Conservation (phyloP, 2,797 vertebrate species). For the Lagodon rhomboides region DNA sequence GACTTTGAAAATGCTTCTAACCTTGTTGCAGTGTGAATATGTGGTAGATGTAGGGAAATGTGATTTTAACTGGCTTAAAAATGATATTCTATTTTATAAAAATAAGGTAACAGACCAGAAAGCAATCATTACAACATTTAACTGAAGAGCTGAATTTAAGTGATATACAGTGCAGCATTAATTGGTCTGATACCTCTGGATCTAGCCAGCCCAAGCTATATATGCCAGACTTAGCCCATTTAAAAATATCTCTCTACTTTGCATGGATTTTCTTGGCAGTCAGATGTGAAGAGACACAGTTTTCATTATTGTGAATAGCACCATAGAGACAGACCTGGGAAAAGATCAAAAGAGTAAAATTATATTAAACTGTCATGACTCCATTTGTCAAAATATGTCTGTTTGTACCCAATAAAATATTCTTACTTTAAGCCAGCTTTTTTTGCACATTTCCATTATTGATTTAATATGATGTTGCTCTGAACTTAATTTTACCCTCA, state of each 20-base stretch:
- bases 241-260: slow-evolving; percentile 51
- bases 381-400: slow-evolving; percentile 57
- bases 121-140: neutral
- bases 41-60: neutral
- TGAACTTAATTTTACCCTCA: slow-evolving; percentile 65
- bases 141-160: slow-evolving; percentile 12
- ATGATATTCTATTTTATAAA: neutral
- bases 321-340: slow-evolving; percentile 46
- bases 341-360: slow-evolving; percentile 61
- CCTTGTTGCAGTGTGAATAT: neutral
- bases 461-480: slow-evolving; percentile 57
- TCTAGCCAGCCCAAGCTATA: slow-evolving; percentile 18
- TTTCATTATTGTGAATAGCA: slow-evolving; percentile 54
- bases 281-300: slow-evolving; percentile 54
- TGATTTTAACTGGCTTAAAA: neutral
- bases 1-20: neutral
- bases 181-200: slow-evolving; percentile 34
- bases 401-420: slow-evolving; percentile 32
- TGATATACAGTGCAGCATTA: slow-evolving; percentile 18
- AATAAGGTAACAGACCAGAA: neutral
- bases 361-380: slow-evolving; percentile 59
- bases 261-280: slow-evolving; percentile 54
- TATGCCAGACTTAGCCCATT: slow-evolving; percentile 52
- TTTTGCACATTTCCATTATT: slow-evolving; percentile 58
- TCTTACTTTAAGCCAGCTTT: slow-evolving; percentile 39